phyloP scores from a whole-genome alignment of 2,113 vertebrate genomes.

The Strigops habroptila region DNA sequence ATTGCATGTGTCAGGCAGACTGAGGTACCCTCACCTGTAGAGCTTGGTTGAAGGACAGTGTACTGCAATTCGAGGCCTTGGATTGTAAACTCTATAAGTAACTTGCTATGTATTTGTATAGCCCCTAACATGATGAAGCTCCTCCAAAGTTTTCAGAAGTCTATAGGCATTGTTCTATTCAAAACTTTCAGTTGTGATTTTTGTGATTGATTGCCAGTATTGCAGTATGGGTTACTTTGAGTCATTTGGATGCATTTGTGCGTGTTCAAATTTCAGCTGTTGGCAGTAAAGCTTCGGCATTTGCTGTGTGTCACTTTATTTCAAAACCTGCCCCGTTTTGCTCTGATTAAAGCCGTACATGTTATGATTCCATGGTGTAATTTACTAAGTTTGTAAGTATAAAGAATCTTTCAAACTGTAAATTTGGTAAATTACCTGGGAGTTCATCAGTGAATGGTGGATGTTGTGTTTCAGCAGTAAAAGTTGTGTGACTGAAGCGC shows the following conservation, averaged over 20 bases:
- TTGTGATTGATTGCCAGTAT: background rate
- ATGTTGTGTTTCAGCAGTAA: constrained; percentile 42
- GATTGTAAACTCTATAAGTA: background rate
- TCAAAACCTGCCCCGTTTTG: background rate
- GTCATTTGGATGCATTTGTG: background rate
- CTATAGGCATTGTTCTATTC: background rate
- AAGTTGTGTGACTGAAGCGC: background rate
- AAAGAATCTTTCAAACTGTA: background rate
- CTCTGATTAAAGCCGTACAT: background rate
- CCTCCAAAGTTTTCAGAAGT: background rate
- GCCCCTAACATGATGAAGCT: background rate
- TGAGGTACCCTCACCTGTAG: background rate
- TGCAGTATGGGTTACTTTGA: background rate
- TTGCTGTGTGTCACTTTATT: background rate
- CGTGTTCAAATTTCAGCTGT: background rate
- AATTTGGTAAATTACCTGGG: background rate
- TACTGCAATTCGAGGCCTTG: background rate
- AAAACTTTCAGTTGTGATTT: background rate
- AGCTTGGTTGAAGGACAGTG: background rate
- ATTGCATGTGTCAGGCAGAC: rapidly evolving
- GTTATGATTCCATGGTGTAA: background rate
- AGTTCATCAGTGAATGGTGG: background rate
- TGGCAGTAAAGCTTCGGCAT: background rate
- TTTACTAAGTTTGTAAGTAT: background rate
- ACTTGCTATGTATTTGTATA: background rate